Base-by-base conservation (phyloP, 2,888 invertebrate species). In the Ennomos fuscantarius region DNA sequence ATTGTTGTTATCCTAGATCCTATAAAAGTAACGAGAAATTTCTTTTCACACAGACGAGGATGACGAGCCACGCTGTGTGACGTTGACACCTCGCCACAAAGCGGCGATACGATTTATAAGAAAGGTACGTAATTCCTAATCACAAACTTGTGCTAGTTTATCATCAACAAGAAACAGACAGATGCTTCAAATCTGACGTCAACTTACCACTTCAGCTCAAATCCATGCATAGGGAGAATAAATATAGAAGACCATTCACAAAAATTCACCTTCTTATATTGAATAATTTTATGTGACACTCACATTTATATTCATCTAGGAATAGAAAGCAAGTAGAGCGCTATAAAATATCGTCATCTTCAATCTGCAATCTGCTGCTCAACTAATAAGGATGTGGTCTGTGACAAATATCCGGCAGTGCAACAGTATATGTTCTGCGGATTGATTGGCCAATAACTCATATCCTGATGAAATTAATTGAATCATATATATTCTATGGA, bases 51-150 rank as follows among this genome's bases (percentile, higher is more conserved):
- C 93, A 96, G 96, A 96, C 90, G 96, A 96, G 82, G 96, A 96
- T 74, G 96, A 96, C 73, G 96, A 96, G 87, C 96, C 96, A 65
- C 95, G 96, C 76, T 95, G 95, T 82, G 93, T 96, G 76, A 95
- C 97, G 76, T 93, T 98, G 76, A 98, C 98, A 60, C 95, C 96
- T 77, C 95, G 89, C 78, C 97, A 98, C 86, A 98, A 97, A 92
- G 95, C 95, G 69, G 98, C 97, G 70, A 98, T 98, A 83, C 93
- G 98, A 81, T 96, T 97, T 70, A 96, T 98, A 84, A 94, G 98
- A 90, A 97, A 98, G 95, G 97, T 97, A 93, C 89, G 93, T 87
- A 52, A n/a, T 12, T 32, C 31, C 0, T 37, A 24, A 24, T 41
- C 10, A 46, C 11, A 46, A 35, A 24, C 35, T 15, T 6, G 36